Conservation (phyloP, 2,113 vertebrate species). For the Uria aalge region DNA sequence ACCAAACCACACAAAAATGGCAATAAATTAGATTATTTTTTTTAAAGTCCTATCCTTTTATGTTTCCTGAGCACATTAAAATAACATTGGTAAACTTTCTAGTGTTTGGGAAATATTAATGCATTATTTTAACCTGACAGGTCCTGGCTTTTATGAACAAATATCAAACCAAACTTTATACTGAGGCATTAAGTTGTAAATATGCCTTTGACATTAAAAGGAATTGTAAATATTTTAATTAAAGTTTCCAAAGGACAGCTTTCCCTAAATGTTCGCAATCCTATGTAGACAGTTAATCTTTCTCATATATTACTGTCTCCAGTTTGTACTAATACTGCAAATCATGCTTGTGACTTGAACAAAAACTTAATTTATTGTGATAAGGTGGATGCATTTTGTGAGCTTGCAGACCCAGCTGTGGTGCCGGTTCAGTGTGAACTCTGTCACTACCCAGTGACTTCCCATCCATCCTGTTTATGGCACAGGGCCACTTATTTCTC, state of each 20-base stretch:
- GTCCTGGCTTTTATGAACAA: not conserved
- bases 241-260: not conserved
- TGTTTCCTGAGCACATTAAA: not conserved
- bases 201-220: not conserved
- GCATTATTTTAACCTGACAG: slow-evolving; percentile 1
- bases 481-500: not conserved
- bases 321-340: not conserved
- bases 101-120: not conserved
- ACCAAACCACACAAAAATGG: not conserved
- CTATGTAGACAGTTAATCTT: not conserved
- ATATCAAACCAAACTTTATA: not conserved
- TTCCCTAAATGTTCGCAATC: not conserved
- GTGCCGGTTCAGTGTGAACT: not conserved
- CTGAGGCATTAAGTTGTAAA: not conserved
- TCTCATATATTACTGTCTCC: not conserved
- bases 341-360: not conserved
- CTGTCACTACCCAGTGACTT: not conserved
- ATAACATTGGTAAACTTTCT: not conserved
- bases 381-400: not conserved
- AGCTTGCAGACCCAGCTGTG: not conserved
- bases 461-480: not conserved
- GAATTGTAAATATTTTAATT: not conserved
- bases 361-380: not conserved
- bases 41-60: not conserved
- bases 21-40: not conserved